These are phyloP conservation scores for Balanococcus diminutus DNA, from an alignment of 2,888 invertebrate genomes.

Conservation along the genomic window DNA sequence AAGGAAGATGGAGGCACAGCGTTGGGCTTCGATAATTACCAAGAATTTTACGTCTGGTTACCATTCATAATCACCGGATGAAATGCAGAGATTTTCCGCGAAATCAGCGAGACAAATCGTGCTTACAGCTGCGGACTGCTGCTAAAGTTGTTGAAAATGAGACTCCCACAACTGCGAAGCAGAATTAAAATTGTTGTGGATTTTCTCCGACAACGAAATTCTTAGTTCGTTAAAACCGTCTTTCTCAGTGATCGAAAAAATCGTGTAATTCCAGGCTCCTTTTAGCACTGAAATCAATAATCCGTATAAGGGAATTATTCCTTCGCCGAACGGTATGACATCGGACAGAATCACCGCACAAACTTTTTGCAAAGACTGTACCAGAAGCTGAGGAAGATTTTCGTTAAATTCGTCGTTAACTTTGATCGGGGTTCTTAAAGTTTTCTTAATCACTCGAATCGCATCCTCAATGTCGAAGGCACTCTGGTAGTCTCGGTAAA, in stretches of 20 bases:
- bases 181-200: too few species aligned
- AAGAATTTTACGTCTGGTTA: neutral
- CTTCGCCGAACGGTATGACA: neutral
- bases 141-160: too few species aligned
- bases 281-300: neutral
- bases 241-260: neutral
- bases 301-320: neutral
- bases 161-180: too few species aligned
- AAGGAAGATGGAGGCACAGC: neutral
- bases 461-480: neutral
- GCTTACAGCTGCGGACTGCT: too few species aligned
- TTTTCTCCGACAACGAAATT: neutral
- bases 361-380: neutral
- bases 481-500: too few species aligned
- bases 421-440: slow-evolving; percentile 11
- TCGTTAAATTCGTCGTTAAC: neutral
- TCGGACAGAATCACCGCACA: neutral
- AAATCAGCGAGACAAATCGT: too few species aligned
- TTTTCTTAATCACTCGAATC: neutral
- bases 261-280: neutral
- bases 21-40: neutral
- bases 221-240: neutral
- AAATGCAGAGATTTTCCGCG: too few species aligned
- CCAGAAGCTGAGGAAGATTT: neutral
- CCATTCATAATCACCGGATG: too few species aligned